phyloP scores from a whole-genome alignment of 2,797 vertebrate genomes.

The Dendrocincla fuliginosa region DNA sequence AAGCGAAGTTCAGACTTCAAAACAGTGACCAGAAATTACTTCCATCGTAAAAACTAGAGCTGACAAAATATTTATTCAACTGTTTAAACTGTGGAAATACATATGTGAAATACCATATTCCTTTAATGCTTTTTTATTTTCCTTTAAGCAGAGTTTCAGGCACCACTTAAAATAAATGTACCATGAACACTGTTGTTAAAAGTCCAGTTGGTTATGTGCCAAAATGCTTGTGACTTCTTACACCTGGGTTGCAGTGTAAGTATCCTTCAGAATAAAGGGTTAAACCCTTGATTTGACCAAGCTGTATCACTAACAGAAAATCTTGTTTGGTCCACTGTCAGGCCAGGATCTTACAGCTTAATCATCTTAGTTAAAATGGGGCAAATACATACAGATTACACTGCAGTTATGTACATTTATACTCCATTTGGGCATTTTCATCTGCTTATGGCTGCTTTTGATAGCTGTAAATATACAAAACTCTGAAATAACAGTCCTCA shows the following conservation, averaged over 20 bases:
- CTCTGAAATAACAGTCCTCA: not conserved
- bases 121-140: not conserved
- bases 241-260: not conserved
- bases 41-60: not conserved
- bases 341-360: not conserved
- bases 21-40: slow-evolving; percentile 11
- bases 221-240: not conserved
- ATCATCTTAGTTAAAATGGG: not conserved
- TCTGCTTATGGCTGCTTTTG: not conserved
- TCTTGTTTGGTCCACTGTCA: not conserved
- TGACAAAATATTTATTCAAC: not conserved
- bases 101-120: not conserved
- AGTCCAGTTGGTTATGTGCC: not conserved
- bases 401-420: not conserved
- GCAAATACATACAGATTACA: fast-evolving
- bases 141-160: not conserved
- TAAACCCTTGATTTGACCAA: not conserved
- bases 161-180: not conserved
- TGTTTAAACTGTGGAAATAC: not conserved
- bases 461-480: not conserved
- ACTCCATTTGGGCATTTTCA: not conserved
- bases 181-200: not conserved
- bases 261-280: not conserved
- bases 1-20: slow-evolving; percentile 16
- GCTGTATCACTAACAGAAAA: not conserved